Base-by-base conservation (phyloP, 2,888 invertebrate genomes). In the Amphipyra berbera region DNA sequence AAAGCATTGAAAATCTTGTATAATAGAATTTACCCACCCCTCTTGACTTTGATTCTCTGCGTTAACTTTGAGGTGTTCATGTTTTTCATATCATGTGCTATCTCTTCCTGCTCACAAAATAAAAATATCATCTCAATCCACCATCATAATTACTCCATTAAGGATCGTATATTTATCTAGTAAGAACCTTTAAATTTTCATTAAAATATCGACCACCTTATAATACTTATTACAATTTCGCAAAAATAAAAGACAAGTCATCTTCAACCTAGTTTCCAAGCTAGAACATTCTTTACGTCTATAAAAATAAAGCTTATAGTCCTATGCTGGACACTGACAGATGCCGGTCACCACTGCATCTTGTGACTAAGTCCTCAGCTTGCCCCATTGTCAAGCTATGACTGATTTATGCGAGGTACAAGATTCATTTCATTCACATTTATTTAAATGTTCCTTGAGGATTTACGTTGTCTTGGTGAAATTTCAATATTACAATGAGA, bases 361-460 rank as follows among this genome's bases (percentile, higher is more conserved):
- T 63, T 67, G 70, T 62, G 64, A 73, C 68, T 67, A 74, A 75
- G 76, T 74, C 68, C 54, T 74, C 71, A 79, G 69, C 62, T 65
- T 68, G 69, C 53, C 55, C 75, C 68, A 81, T 81, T 81, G 80
- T 81, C 78, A 76, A 71, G 68, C 55, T 68, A 66, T 77, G 77
- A 77, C 65, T 77, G 80, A 81, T 81, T 81, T 79, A 81, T 72
- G 76, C 58, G 54, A 68, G 37, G 61, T 63, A 61, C 69, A 68
- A 71, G 73, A 76, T 80, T 68, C 73, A 78, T 76, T 75, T 73
- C 81, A 79, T 79, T 80, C 78, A 80, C 81, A 71, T 77, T 80
- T 79, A 79, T 79, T 79, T 80, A 75, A 79, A 79, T 79, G 78
- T 70, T 61, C 12, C 46, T 14, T 9, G 46, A 72, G 41, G 72